phyloP scores from a whole-genome alignment of 2,888 invertebrate genomes.

The Lymantria dispar region DNA sequence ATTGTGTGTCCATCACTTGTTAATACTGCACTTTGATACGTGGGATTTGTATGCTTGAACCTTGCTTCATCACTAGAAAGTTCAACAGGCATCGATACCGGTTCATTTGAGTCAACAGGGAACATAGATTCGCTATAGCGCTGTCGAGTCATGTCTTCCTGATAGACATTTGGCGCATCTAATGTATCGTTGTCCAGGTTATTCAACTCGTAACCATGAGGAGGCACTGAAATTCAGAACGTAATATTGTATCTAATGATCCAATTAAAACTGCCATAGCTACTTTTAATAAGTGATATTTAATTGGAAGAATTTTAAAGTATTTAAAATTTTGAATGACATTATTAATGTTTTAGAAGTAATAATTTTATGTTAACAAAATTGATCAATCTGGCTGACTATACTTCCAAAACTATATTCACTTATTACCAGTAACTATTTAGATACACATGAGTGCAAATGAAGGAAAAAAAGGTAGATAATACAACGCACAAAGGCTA shows the following conservation, averaged over 20 bases:
- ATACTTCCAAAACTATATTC: neutral
- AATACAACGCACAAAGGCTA: constrained; percentile 27
- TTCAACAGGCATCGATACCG: constrained; percentile 71
- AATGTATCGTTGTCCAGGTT: constrained; percentile 85
- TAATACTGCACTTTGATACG: constrained; percentile 89
- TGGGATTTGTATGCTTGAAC: constrained; percentile 88
- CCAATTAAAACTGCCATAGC: too few relatives aligned
- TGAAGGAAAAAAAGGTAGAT: constrained; percentile 18
- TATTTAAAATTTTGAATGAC: too few relatives aligned
- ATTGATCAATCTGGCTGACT: too few relatives aligned
- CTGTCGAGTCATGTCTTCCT: constrained; percentile 67
- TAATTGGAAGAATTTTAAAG: too few relatives aligned
- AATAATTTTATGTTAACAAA: too few relatives aligned
- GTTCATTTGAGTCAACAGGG: constrained; percentile 69
- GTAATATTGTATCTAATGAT: neutral
- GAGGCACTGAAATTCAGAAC: constrained; percentile 74
- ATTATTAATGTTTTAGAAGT: too few relatives aligned
- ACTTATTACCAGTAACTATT: constrained; percentile 18
- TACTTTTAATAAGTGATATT: too few relatives aligned
- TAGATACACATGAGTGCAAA: constrained; percentile 32
- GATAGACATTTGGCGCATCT: constrained; percentile 83
- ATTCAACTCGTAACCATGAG: constrained; percentile 85
- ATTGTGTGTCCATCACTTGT: constrained; percentile 48
- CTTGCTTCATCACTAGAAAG: constrained; percentile 69
- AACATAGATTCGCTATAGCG: constrained; percentile 61